These are phyloP conservation scores for Eunapius fragilis DNA, from an alignment of 37 sponge, comb jelly and placozoan genomes.

Conservation along the genomic window DNA sequence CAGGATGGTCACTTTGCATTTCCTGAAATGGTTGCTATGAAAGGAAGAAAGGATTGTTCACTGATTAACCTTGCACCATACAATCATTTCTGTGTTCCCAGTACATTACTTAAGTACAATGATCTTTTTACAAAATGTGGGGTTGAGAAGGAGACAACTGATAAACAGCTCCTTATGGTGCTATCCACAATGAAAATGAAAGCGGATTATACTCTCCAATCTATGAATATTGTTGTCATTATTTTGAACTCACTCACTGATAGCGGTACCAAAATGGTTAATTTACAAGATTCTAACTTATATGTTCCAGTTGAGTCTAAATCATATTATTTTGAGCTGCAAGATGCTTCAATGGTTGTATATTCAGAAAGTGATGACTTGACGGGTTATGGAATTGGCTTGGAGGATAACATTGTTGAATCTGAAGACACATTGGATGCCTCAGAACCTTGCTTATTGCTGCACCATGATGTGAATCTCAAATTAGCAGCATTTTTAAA, in stretches of 20 bases:
- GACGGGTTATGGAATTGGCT: no score
- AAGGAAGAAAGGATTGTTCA: slow-evolving; percentile 10
- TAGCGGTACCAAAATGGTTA: not conserved
- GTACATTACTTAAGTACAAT: not conserved
- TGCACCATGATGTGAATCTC: no score
- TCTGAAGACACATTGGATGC: no score
- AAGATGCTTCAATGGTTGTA: slow-evolving; percentile 11
- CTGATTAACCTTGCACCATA: slow-evolving; percentile 36
- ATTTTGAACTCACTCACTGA: slow-evolving; percentile 59
- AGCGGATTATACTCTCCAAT: not conserved
- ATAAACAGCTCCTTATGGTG: slow-evolving; percentile 36
- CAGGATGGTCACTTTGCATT: slow-evolving; percentile 8
- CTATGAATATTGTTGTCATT: slow-evolving; percentile 28
- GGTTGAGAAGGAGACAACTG: slow-evolving; percentile 2
- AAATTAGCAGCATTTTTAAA: not conserved
- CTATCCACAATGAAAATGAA: slow-evolving; percentile 12
- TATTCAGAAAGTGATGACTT: slow-evolving; percentile 48
- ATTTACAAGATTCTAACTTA: not conserved
- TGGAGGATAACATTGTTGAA: no score
- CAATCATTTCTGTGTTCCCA: slow-evolving; percentile 30
- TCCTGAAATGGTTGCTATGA: slow-evolving; percentile 1
- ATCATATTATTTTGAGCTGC: slow-evolving; percentile 16
- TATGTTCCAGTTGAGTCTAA: slow-evolving; percentile 36
- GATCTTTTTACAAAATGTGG: slow-evolving; percentile 40
- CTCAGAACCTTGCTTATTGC: no score